Base-by-base conservation (phyloP, 2,888 invertebrate species). In the Macrosoma leucophasiata region DNA sequence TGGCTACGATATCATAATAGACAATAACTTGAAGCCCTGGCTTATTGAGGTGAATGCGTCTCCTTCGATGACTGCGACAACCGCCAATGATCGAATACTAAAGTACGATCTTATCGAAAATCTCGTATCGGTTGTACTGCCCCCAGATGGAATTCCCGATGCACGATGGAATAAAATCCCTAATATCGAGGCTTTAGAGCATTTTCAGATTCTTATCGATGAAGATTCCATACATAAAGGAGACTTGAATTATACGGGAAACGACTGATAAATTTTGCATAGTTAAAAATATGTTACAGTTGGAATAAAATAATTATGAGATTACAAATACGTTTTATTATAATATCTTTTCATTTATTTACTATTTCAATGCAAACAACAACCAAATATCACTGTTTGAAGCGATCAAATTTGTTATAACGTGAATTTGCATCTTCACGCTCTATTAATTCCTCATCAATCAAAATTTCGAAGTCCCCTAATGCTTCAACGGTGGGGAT, bases 1-100 rank as follows among this genome's bases (percentile, higher is more conserved):
- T 61, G 97, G 97, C 21, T 97, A 95, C 64, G 97, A 97, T 62
- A 96, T 97, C 30, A 97, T 97, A 50, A 96, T 97, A 50, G 97
- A 97, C 66, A 93, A 96, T 62, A 91, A 92, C 57, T 74, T 97
- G 15, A 97, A 97, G 64, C 97, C 97, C 0, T 97, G 96, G 96
- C 78, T 96, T 7, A 93, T 96, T 31, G 96, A 96, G 84, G 95
- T 95, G n/a, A 97, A 97, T 64, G 96, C 97, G 1, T 97, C 97
- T 0, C 97, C 97, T 0, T 96, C 97, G 0, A 72, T 97, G 41
- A 94, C 96, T 1, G 42, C 97, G 0, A 98, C 97, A 0, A 98
- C 97, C 0, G 93, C 94, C 0, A 96, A 95, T 59, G 97, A 98
- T 73, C 86, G 97, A 49, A 96, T 96, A 58, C 85, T 97, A 55